Evolutionary conservation across 2,113 vertebrate species (phyloP).

Genomic region (Platycercus adscitus): DNA sequence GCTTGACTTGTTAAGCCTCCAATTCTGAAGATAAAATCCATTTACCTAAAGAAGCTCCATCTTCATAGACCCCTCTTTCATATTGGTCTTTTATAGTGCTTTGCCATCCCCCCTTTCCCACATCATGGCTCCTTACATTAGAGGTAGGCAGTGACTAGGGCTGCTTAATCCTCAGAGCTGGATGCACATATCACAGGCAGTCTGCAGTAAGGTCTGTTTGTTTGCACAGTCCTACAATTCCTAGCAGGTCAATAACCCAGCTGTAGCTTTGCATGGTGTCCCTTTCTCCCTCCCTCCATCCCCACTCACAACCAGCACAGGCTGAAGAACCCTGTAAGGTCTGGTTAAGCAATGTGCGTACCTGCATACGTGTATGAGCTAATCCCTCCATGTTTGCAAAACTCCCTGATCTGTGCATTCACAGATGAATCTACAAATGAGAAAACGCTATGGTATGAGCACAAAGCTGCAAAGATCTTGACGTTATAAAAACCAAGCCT

Average conservation of each 20-base stretch:
- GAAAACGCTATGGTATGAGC: background rate
- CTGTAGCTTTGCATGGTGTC: background rate
- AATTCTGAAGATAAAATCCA: background rate
- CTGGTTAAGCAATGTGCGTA: background rate
- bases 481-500: background rate
- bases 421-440: background rate
- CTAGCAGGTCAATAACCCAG: background rate
- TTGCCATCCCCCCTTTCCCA: background rate
- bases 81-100: background rate
- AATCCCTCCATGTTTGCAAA: background rate
- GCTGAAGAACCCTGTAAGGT: background rate
- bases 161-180: background rate
- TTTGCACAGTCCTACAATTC: background rate
- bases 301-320: background rate
- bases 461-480: background rate
- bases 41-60: background rate
- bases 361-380: background rate
- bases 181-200: fast-evolving
- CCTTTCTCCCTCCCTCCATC: background rate
- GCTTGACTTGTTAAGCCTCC: background rate
- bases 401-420: background rate
- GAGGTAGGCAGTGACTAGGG: background rate
- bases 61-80: background rate
- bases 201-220: background rate
- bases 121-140: fast-evolving